These are phyloP conservation scores for Oreotrochilus melanogaster DNA, from an alignment of 2,113 vertebrate genomes.

Conservation along the genomic window DNA sequence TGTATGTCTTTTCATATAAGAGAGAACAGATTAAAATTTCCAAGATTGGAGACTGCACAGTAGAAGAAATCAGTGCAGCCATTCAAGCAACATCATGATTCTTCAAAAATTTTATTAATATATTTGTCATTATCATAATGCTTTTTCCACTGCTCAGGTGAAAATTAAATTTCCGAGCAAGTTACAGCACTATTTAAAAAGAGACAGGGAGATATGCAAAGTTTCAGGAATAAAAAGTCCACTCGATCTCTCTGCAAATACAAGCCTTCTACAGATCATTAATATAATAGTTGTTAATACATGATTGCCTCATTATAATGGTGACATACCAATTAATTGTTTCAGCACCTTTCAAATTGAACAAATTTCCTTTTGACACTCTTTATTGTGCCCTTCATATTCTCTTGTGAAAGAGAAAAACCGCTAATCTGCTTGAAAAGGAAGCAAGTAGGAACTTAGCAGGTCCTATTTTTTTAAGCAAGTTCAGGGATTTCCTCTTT, in stretches of 20 bases:
- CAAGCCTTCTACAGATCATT: conserved; percentile 64
- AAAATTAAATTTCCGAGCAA: conserved; percentile 71
- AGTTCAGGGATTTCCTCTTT: background rate
- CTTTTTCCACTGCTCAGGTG: conserved; percentile 48
- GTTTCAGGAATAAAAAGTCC: conserved; percentile 33
- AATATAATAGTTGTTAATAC: conserved; percentile 70
- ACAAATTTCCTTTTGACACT: conserved; percentile 38
- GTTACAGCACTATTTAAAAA: conserved; percentile 56
- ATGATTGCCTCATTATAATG: conserved; percentile 68
- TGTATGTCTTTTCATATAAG: background rate
- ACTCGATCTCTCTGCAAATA: conserved; percentile 30
- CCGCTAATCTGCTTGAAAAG: background rate
- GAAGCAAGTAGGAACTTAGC: background rate
- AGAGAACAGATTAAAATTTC: background rate
- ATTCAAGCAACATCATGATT: background rate
- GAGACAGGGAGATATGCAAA: conserved; percentile 30
- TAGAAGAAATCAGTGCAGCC: conserved; percentile 33
- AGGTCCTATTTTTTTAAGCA: background rate
- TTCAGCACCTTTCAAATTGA: conserved; percentile 62
- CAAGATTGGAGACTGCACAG: background rate
- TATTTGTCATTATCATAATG: conserved; percentile 31
- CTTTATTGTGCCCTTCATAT: conserved; percentile 9
- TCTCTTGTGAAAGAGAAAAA: conserved; percentile 18
- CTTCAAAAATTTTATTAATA: conserved; percentile 56
- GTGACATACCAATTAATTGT: conserved; percentile 66